Base-by-base conservation (phyloP, 2,888 invertebrate genomes). In the Cephus rjabovi region DNA sequence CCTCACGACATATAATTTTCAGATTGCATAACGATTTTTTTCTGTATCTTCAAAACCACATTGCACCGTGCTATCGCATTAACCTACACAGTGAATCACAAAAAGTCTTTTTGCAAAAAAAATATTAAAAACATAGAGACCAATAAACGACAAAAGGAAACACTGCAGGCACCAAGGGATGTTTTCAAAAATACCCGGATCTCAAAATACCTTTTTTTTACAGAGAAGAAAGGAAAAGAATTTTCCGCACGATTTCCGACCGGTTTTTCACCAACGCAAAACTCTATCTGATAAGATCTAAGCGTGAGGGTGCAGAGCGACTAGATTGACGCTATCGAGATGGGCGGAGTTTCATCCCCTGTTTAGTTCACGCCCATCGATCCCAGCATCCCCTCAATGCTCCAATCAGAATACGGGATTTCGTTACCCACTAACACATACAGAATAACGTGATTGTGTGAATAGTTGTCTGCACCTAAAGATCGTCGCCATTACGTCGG, bases 401-500 rank as follows among this genome's bases (percentile, higher is more conserved):
- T 34, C 78, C 78, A 78, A 78, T 76, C 73, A 73, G 37, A 73
- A 78, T n/a, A 12, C 23, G 15, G 34, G 30, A 30, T 30, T 75
- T 68, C n/a, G 23, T 31, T 56, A 23, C 68, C 69, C 68, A 4
- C 71, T 37, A 37, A 73, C n/a, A 56, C 78, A 69, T 68, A 70
- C 77, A 9, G 0, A 23, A 56, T 56, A 6, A 23, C 56, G 56
- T 9, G 23, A 23, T 6, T 56, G 56, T 23, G 56, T 56, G 56
- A 56, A 56, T 23, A 56, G 56, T 56, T 23, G 56, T 56, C 23
- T 23, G 56, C 23, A 56, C 83, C 75, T 31, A 56, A 73, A 75
- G 74, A 71, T 34, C 77, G 84, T 76, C 84, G 84, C 84, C 83
- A 84, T 83, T 81, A 76, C 71, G 37, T 69, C 77, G 40, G 35